These are phyloP conservation scores for Scaptomyza caliginosa DNA, from an alignment of 2,888 invertebrate genomes.

Conservation along the genomic window DNA sequence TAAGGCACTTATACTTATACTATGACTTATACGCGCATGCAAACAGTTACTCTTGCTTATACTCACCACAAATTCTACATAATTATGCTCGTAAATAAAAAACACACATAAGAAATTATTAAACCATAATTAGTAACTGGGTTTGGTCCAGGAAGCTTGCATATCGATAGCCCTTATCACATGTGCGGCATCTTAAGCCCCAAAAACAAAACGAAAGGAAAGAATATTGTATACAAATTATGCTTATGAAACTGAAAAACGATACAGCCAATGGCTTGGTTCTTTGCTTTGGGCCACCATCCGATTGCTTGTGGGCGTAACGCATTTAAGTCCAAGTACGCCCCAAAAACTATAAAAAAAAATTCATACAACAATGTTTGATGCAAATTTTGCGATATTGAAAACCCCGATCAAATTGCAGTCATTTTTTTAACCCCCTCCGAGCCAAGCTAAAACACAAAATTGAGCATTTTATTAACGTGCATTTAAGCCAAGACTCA, in stretches of 20 bases:
- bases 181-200: constrained; percentile 60
- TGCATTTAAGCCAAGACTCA: constrained; percentile 41
- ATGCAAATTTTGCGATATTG: constrained; percentile 71
- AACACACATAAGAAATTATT: constrained; percentile 35
- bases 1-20: background rate
- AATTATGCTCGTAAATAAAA: constrained; percentile 32
- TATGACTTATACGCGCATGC: background rate
- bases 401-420: constrained; percentile 62
- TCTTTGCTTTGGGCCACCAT: constrained; percentile 42
- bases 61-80: background rate
- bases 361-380: constrained; percentile 33
- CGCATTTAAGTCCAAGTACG: constrained; percentile 50
- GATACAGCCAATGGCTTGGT: constrained; percentile 13
- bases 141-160: constrained; percentile 19
- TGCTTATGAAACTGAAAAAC: constrained; percentile 47
- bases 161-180: constrained; percentile 73
- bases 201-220: constrained; percentile 8
- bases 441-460: constrained; percentile 22
- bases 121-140: constrained; percentile 55
- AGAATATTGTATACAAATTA: constrained; percentile 74
- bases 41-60: background rate
- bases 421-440: constrained; percentile 47
- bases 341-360: no score
- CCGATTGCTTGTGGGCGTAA: constrained; percentile 51
- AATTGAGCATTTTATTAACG: constrained; percentile 46